phyloP scores from a whole-genome alignment of 2,888 invertebrate species.

The Abscondita cerata region DNA sequence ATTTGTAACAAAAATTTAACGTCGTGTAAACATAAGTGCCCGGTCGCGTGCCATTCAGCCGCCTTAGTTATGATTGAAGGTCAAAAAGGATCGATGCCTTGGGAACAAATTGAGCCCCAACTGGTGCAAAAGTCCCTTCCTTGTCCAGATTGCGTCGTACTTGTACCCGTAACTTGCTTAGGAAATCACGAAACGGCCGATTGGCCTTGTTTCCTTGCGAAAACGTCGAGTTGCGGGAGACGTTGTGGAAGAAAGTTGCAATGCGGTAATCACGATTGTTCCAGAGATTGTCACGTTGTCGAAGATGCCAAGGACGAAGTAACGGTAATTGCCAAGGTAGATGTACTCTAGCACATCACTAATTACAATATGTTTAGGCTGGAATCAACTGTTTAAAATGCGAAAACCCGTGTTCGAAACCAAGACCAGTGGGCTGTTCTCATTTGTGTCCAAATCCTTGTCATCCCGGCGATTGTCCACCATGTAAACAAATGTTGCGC shows the following conservation, averaged over 20 bases:
- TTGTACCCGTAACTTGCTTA: constrained; percentile 72
- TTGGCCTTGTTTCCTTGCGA: constrained; percentile 75
- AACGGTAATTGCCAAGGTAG: constrained; percentile 38
- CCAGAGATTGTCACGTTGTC: constrained; percentile 74
- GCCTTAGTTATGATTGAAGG: constrained; percentile 68
- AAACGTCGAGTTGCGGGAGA: constrained; percentile 78
- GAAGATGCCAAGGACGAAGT: constrained; percentile 56
- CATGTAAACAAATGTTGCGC: constrained; percentile 74
- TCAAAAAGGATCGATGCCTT: constrained; percentile 69
- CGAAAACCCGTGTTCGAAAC: constrained; percentile 65
- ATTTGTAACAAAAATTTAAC: constrained; percentile 68
- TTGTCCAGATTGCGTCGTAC: constrained; percentile 76
- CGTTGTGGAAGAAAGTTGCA: constrained; percentile 73
- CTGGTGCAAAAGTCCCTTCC: constrained; percentile 64
- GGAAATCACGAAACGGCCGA: constrained; percentile 74
- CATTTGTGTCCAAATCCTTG: constrained; percentile 77
- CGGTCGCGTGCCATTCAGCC: constrained; percentile 76
- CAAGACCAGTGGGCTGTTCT: constrained; percentile 74
- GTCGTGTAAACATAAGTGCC: constrained; percentile 74
- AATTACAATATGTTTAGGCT: constrained; percentile 44
- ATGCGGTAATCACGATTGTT: constrained; percentile 83
- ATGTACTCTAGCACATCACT: not conserved
- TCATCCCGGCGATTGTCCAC: constrained; percentile 77
- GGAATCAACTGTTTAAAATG: constrained; percentile 66
- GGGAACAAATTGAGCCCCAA: constrained; percentile 63